Base-by-base conservation (phyloP, 1,140 invertebrate genomes). In the Monomorium pharaonis region DNA sequence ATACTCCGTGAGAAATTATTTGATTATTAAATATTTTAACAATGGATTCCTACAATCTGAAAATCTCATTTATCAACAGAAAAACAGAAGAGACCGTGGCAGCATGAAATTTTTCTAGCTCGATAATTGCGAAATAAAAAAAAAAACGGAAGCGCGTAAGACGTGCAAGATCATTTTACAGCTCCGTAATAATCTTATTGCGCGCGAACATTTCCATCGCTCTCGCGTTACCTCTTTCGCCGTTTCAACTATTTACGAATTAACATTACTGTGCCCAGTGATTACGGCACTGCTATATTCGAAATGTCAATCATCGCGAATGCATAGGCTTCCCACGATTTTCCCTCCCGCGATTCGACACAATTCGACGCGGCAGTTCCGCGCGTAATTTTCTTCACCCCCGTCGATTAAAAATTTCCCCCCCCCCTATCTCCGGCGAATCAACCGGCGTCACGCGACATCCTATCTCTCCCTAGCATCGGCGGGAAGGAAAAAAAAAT, bases 391-490 rank as follows among this genome's bases (percentile, higher is more conserved):
- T 21, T 12, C 24, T 49, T 58, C 24, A 33, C 14, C 63, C 44
- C 42, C 18, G 10, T 63, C 60, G 81, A 63, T 72, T 81, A 63
- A 84, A 84, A 77, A 77, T 63, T 62, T 75, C 56, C 58, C 58
- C 85, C 56, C 58, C 58, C 85, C 65, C 77, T 33, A 65, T 58
- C 74, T 54, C 51, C 62, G 49, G n/a, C 70, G 87, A 67, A 87
- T 88, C 70, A 72, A 84, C 44, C 62, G 24, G 72, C 70, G 69
- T 88, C 87, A 86, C 87, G 88, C 76, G 67, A 88, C 51, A 24
- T 49, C 62, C 86, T 88, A 88, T 86, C 83, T 58, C 60, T 60
- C 24, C 30, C 51, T 51, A 81, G 37, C 67, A 86, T 88, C 83
- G 76, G 47, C 44, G 67, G 49, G 6, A 51, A 49, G 76, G 58